These are phyloP conservation scores for Drosophila teissieri DNA, from an alignment of 1,140 invertebrate species.

Conservation along the genomic window DNA sequence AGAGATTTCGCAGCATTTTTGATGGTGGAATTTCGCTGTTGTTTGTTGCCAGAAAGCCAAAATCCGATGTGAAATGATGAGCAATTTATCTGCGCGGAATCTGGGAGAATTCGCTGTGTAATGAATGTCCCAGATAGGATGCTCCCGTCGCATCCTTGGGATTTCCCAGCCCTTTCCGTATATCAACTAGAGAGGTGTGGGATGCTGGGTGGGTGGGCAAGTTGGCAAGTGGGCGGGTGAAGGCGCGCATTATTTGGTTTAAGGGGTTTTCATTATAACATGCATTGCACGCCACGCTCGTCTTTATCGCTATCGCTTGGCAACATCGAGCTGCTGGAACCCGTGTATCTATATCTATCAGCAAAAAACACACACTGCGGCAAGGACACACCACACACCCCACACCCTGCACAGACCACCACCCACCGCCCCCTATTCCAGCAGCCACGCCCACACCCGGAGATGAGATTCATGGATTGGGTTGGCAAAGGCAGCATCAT, in stretches of 20 bases:
- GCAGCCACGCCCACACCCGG: conserved; percentile 45
- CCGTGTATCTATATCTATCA: conserved; percentile 41
- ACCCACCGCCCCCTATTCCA: conserved; percentile 7
- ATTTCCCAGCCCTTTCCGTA: not conserved
- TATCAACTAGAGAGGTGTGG: not conserved
- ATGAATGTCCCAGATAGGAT: conserved; percentile 68
- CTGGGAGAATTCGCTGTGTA: conserved; percentile 76
- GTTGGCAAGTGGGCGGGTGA: not conserved
- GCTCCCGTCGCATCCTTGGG: conserved; percentile 9
- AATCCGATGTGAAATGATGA: conserved; percentile 79
- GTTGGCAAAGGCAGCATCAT: conserved; percentile 46
- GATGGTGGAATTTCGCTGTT: conserved; percentile 28
- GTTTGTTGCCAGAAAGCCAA: conserved; percentile 52
- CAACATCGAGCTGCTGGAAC: conserved; percentile 68
- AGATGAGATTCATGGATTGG: conserved; percentile 51
- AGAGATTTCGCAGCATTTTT: conserved; percentile 16
- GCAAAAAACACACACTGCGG: conserved; percentile 37
- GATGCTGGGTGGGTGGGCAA: not conserved
- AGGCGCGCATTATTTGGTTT: conserved; percentile 75
- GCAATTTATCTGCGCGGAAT: conserved; percentile 76
- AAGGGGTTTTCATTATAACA: conserved; percentile 82
- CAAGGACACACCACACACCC: conserved; percentile 6
- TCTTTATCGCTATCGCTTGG: conserved; percentile 73
- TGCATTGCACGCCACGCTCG: conserved; percentile 73
- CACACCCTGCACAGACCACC: not conserved